These are phyloP conservation scores for Cettia cetti DNA, from an alignment of 2,113 vertebrate species.

Conservation along the genomic window DNA sequence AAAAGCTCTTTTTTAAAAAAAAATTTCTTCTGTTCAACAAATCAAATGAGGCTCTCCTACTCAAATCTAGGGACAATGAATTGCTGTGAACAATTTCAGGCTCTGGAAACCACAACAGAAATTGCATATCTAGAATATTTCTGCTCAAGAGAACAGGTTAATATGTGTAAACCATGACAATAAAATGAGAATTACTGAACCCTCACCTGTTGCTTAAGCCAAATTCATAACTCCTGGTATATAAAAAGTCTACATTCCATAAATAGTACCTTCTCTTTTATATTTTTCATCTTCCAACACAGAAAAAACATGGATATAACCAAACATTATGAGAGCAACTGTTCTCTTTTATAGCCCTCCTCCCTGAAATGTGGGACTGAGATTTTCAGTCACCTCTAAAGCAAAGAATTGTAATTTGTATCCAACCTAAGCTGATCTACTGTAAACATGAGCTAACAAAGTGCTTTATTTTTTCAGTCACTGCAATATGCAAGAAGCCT, in stretches of 20 bases:
- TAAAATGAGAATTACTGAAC: neutral
- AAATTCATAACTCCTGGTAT: neutral
- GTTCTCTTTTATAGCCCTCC: neutral
- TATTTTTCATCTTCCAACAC: neutral
- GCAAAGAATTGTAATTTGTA: neutral
- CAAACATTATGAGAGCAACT: neutral
- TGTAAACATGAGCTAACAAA: neutral
- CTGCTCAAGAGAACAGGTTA: neutral
- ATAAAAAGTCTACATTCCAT: neutral
- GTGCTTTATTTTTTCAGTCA: neutral
- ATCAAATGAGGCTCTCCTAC: neutral
- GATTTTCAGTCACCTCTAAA: neutral
- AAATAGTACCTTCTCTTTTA: neutral
- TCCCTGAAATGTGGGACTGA: neutral
- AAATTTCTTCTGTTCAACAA: neutral
- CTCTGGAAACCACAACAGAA: neutral
- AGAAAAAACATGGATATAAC: neutral
- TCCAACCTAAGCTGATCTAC: neutral
- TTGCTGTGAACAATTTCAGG: neutral
- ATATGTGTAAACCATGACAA: neutral
- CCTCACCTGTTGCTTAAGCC: neutral
- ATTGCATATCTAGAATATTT: neutral
- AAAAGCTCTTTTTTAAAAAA: neutral
- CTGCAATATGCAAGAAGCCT: neutral
- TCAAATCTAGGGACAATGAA: neutral